Base-by-base conservation (phyloP, 2,797 vertebrate species). In the Gobio occitaniae region DNA sequence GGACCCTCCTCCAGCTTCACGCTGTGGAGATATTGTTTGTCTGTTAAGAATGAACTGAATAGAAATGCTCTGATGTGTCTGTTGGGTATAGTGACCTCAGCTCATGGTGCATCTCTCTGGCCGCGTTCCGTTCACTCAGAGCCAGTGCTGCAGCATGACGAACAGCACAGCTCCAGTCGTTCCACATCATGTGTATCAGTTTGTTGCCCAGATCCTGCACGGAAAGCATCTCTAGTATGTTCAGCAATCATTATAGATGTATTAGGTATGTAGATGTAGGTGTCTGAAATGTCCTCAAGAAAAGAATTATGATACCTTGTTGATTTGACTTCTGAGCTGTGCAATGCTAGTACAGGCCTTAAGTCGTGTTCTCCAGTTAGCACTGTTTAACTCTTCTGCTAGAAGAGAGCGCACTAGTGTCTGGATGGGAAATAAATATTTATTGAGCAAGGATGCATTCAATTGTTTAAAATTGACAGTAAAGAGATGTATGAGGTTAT, bases 161-260 rank as follows among this genome's bases (percentile, higher is more conserved):
- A 13, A 95, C 94, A 52, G 89, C 79, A 84, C 80, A 83, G 76
- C 90, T 93, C 95, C 95, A 96, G 88, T 96, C 95, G 29, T 91
- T 93, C 94, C 94, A 96, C 94, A 95, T 95, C 66, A 96, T 81
- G 79, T 95, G 87, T 48, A 92, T 92, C 84, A 96, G 80, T 78
- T 95, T 96, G 71, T 89, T 91, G 54, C 89, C 92, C 82, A 95
- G 85, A 82, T 95, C 94, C 95, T 96, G 80, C n/a, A 84, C 16
- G 19, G 68, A 56, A 75, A 50, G 19, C 50, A 86, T 36, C 59
- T 74, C 2, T 38, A 74, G 72, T 69, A 9, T 38, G 65, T 29
- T 75, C 68, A 29, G 7, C 6, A 44, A 61, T 3, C 19, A 29
- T 84, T 72, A 15, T 6, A 36, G 44, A 32, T 17, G 38, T 29